Percentiles rank a stretch among this genome's conserved stretches.
Conservation (phyloP, 2,797 vertebrate species). For the Heliangelus exortis region DNA sequence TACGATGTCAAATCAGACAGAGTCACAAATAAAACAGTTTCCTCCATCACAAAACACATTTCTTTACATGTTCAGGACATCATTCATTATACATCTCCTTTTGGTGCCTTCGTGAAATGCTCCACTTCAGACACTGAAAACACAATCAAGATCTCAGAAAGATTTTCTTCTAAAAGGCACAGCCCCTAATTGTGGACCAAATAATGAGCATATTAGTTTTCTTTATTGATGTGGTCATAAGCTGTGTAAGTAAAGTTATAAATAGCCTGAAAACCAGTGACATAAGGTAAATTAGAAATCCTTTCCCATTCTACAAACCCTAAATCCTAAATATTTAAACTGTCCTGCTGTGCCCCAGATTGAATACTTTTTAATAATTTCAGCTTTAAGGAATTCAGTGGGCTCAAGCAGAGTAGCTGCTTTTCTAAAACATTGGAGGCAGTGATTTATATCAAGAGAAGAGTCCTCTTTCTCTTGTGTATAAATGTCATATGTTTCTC, state of each 20-base stretch:
- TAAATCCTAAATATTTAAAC: not conserved
- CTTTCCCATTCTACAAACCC: not conserved
- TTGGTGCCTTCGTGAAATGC: not conserved
- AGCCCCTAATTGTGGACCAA: not conserved
- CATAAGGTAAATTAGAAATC: not conserved
- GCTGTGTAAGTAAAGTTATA: not conserved
- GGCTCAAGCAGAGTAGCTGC: not conserved
- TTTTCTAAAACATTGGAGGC: not conserved
- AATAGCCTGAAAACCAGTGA: not conserved
- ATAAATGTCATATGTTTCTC: not conserved
- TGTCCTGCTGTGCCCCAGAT: not conserved
- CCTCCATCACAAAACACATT: slow-evolving; percentile 22
- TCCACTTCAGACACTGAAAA: not conserved
- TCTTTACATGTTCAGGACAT: slow-evolving; percentile 40
- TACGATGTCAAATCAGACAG: not conserved
- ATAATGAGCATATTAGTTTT: not conserved
- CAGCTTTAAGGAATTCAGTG: not conserved
- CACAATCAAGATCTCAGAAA: not conserved
- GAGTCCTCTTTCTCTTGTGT: not conserved
- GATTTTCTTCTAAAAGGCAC: not conserved
- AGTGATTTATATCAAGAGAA: not conserved
- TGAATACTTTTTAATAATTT: not conserved
- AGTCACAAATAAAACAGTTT: not conserved
- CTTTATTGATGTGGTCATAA: not conserved
- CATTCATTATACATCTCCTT: slow-evolving; percentile 46